phyloP scores from a whole-genome alignment of 2,797 vertebrate species.

The Heliangelus exortis region DNA sequence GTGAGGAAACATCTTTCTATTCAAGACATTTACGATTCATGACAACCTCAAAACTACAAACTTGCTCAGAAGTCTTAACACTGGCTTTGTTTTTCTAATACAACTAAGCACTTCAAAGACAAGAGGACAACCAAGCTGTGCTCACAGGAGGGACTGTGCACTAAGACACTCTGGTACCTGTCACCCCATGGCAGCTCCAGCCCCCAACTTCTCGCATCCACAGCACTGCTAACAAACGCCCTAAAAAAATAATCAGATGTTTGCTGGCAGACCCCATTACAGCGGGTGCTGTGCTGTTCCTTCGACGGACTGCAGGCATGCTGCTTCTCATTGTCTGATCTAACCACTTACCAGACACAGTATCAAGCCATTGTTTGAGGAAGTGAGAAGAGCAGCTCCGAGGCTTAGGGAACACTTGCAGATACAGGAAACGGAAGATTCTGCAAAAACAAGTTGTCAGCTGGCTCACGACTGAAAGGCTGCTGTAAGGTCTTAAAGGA shows the following conservation, averaged over 20 bases:
- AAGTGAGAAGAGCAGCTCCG: neutral
- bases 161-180: neutral
- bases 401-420: neutral
- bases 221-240: neutral
- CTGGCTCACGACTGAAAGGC: accelerated
- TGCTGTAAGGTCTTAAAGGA: neutral
- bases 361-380: neutral
- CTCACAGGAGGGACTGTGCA: too few relatives aligned
- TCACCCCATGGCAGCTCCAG: neutral
- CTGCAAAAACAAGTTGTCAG: neutral
- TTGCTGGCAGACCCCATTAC: neutral
- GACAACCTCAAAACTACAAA: neutral
- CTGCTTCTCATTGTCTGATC: neutral
- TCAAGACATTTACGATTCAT: neutral
- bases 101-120: neutral
- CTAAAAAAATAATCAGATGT: neutral
- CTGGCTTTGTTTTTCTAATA: neutral
- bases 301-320: accelerated
- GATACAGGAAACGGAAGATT: neutral
- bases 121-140: neutral
- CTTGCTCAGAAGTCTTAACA: neutral
- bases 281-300: neutral
- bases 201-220: neutral
- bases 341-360: neutral
- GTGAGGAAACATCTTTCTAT: neutral